Evolutionary conservation across 2,113 vertebrate species (phyloP).

Genomic region (Microcebus ravelobensis): DNA sequence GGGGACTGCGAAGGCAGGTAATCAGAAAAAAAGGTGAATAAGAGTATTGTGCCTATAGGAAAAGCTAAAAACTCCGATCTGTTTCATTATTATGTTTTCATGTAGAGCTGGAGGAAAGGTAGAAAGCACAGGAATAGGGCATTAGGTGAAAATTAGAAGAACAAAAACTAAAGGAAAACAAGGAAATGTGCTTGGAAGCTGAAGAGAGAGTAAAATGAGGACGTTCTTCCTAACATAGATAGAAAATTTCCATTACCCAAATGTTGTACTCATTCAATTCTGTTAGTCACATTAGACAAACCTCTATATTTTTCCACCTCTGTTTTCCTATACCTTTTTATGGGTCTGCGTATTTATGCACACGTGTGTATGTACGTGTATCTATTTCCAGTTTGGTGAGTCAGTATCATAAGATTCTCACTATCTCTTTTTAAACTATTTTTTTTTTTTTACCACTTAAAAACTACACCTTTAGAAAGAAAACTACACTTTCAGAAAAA

Average conservation of each 20-base stretch:
- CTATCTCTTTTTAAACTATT: background rate
- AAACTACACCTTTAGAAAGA: background rate
- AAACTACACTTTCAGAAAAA: background rate
- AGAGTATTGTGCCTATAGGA: accelerated
- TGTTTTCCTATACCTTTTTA: background rate
- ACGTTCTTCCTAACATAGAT: background rate
- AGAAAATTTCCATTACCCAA: background rate
- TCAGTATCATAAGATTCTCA: background rate
- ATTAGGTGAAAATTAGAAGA: background rate
- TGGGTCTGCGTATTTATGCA: accelerated
- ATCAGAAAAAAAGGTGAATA: too few relatives aligned
- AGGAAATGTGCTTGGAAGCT: background rate
- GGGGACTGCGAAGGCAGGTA: background rate
- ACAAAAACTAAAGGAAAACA: background rate
- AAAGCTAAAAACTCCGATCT: background rate
- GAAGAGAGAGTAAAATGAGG: background rate
- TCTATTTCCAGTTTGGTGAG: background rate
- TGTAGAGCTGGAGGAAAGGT: background rate
- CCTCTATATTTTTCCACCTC: background rate
- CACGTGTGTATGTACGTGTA: background rate
- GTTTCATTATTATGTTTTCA: background rate
- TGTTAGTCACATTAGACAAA: background rate
- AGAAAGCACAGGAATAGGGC: background rate
- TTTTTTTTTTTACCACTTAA: conserved; percentile 27
- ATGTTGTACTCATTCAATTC: background rate